A percentile compares a stretch with the other conserved stretches of the same genome.
Conservation (phyloP, 1,140 invertebrate species). For the Drosophila seguyi region DNA sequence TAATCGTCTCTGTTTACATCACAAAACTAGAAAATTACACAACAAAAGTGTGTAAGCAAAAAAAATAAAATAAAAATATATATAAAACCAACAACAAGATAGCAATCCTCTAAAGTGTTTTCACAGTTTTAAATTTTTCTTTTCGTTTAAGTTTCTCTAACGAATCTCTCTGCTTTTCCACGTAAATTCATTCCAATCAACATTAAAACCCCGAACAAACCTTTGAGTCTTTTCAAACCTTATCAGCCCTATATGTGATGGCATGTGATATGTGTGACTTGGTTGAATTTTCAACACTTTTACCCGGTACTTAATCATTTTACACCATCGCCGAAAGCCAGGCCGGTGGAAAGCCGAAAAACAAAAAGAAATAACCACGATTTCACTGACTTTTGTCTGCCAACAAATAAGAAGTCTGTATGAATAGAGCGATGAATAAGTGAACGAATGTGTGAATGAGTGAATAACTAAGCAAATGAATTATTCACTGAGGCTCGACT, state of each 20-base stretch:
- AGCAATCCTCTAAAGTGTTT: neutral
- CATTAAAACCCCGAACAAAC: constrained; percentile 8
- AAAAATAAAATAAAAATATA: neutral
- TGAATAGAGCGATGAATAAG: constrained; percentile 40
- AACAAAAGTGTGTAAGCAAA: neutral
- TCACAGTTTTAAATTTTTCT: neutral
- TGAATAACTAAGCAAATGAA: constrained; percentile 21
- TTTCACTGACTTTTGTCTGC: constrained; percentile 45
- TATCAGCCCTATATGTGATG: constrained; percentile 31
- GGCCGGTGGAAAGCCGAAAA: constrained; percentile 20
- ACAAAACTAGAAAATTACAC: neutral
- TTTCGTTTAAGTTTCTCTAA: neutral
- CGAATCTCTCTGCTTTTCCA: neutral
- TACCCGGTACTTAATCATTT: constrained; percentile 47
- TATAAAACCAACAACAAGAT: too few relatives aligned
- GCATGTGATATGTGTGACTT: constrained; percentile 20
- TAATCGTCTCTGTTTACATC: neutral
- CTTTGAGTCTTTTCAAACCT: constrained; percentile 17
- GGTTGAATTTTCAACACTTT: constrained; percentile 47
- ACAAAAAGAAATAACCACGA: constrained; percentile 35
- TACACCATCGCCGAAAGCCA: constrained; percentile 39
- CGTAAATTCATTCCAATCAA: neutral
- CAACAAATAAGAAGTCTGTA: constrained; percentile 6
- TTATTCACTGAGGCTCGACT: constrained; percentile 26
- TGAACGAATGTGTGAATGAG: constrained; percentile 18